These are phyloP conservation scores for Ctenopoma multispine DNA, from an alignment of 2,797 vertebrate species.

Conservation along the genomic window DNA sequence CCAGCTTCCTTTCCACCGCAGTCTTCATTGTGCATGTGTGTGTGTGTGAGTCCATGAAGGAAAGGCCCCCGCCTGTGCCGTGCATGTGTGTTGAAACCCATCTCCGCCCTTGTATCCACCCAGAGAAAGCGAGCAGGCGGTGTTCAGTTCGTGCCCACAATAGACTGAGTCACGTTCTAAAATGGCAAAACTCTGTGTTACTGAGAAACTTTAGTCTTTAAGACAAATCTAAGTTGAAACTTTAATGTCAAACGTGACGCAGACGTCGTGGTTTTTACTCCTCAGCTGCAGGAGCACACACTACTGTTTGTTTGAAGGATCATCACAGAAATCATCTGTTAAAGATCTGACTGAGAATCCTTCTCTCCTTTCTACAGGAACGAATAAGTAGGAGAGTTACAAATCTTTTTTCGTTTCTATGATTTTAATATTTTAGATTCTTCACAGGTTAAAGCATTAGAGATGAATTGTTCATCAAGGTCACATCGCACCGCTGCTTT, in stretches of 20 bases:
- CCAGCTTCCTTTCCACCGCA: conserved; percentile 74
- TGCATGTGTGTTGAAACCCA: conserved; percentile 69
- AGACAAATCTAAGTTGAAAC: not conserved
- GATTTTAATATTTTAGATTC: not conserved
- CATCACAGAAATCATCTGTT: not conserved
- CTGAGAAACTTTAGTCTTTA: conserved; percentile 38
- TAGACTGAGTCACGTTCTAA: conserved; percentile 74
- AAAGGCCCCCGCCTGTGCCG: conserved; percentile 64
- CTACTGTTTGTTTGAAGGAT: not conserved
- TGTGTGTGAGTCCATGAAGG: conserved; percentile 52
- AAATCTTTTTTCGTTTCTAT: too few species aligned
- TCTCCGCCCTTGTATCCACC: conserved; percentile 76
- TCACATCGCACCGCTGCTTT: conserved; percentile 8
- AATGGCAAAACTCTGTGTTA: conserved; percentile 55
- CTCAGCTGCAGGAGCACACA: too few species aligned
- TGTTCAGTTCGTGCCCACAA: conserved; percentile 65
- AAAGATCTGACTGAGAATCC: not conserved
- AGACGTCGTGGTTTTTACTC: not conserved
- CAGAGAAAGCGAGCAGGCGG: conserved; percentile 62
- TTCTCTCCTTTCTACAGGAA: not conserved
- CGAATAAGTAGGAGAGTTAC: not conserved
- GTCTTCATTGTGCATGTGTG: conserved; percentile 71
- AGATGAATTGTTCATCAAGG: not conserved
- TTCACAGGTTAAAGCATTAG: not conserved
- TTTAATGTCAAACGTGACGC: conserved; percentile 14